These are phyloP conservation scores for Lasioglossum oenotherae DNA, from an alignment of 2,888 invertebrate species.

Conservation along the genomic window DNA sequence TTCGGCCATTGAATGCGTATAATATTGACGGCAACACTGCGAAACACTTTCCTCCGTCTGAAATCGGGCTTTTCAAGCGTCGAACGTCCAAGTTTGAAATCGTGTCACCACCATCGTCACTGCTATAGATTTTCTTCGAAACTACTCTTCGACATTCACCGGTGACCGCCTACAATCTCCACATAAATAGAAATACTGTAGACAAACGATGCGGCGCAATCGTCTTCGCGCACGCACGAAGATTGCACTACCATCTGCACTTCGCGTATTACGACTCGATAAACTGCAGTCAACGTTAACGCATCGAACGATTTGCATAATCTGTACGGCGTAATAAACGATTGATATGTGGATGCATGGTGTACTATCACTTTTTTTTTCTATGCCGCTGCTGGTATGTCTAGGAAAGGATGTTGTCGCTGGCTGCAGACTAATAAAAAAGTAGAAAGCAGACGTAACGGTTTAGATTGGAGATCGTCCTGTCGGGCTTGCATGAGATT, in stretches of 20 bases:
- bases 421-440: neutral
- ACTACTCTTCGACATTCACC: neutral
- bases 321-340: slow-evolving; percentile 9
- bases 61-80: neutral
- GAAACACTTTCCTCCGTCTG: neutral
- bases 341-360: slow-evolving; percentile 4
- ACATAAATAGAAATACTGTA: slow-evolving; percentile 1
- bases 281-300: slow-evolving; percentile 16
- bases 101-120: neutral
- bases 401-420: neutral
- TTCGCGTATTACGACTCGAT: slow-evolving; percentile 8
- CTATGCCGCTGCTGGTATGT: neutral
- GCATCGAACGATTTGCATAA: slow-evolving; percentile 7
- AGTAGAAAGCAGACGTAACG: slow-evolving; percentile 4
- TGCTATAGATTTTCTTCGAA: neutral
- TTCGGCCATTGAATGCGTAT: fast-evolving
- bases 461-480: neutral
- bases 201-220: neutral
- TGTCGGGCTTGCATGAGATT: neutral
- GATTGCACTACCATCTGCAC: neutral
- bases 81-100: neutral
- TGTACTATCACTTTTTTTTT: neutral
- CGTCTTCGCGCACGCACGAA: neutral
- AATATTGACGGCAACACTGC: neutral
- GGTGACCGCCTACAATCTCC: slow-evolving; percentile 12